Conservation (phyloP, 2,888 invertebrate genomes). For the Eustalomyia histrio region DNA sequence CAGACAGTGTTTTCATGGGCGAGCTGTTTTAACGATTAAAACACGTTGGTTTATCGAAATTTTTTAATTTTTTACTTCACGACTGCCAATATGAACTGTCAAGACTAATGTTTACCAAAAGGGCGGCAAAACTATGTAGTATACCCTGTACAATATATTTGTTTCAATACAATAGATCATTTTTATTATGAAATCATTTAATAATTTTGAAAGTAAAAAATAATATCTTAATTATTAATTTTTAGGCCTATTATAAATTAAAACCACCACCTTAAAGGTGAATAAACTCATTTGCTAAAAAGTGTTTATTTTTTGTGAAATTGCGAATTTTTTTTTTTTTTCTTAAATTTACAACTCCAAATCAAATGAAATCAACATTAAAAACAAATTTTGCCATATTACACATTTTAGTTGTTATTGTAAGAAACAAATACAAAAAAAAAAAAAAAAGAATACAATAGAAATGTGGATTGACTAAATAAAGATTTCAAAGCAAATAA, state of each 20-base stretch:
- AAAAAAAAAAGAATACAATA: neutral
- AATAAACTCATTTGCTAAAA: constrained; percentile 49
- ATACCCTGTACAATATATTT: too few species aligned
- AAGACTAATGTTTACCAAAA: too few species aligned
- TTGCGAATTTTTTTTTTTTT: constrained; percentile 21
- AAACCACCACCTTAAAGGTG: constrained; percentile 10
- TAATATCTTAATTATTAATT: constrained; percentile 30
- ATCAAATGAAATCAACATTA: neutral
- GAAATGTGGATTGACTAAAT: neutral
- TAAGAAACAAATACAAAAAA: neutral
- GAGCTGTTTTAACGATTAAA: too few species aligned
- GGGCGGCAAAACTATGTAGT: too few species aligned
- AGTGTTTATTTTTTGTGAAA: constrained; percentile 7
- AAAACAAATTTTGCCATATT: neutral
- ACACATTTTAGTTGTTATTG: neutral
- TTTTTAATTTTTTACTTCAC: too few species aligned
- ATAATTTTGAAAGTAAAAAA: neutral
- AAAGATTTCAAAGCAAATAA: neutral
- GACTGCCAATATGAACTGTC: too few species aligned
- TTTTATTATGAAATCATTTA: constrained; percentile 16
- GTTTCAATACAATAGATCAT: too few species aligned
- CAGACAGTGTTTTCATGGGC: too few species aligned
- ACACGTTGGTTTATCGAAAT: too few species aligned
- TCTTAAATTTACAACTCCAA: neutral
- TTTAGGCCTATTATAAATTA: constrained; percentile 23